phyloP scores from a whole-genome alignment of 1,140 invertebrate species.

The Phenacoccus solenopsis region DNA sequence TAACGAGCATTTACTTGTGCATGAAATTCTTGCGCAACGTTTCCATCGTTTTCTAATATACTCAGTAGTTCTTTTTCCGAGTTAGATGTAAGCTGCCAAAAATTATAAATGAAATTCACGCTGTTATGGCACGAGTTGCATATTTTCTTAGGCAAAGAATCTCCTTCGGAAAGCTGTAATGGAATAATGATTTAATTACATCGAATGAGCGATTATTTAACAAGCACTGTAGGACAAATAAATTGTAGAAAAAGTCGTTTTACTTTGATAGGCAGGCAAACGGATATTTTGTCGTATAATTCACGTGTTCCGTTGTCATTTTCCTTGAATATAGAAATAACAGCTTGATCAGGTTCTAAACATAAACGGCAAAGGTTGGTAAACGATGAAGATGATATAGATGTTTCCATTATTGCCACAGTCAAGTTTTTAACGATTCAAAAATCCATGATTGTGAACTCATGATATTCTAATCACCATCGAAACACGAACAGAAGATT shows the following conservation, averaged over 20 bases:
- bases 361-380: not conserved
- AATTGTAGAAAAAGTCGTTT: not conserved
- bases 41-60: not conserved
- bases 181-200: too few relatives aligned
- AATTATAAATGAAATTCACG: slow-evolving; percentile 13
- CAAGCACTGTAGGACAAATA: too few relatives aligned
- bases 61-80: slow-evolving; percentile 3
- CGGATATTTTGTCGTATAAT: not conserved
- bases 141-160: slow-evolving; percentile 2
- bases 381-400: not conserved
- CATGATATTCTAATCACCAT: too few relatives aligned
- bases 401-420: too few relatives aligned
- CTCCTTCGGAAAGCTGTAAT: slow-evolving; percentile 16
- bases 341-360: not conserved
- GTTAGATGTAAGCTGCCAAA: slow-evolving; percentile 6
- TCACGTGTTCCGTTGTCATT: not conserved
- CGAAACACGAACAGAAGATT: too few relatives aligned
- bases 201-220: too few relatives aligned
- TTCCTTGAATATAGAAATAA: not conserved
- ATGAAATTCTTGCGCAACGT: not conserved
- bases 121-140: not conserved
- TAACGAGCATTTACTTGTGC: not conserved
- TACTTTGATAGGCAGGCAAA: not conserved
- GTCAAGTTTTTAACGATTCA: too few relatives aligned
- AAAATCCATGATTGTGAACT: too few relatives aligned